Evolutionary conservation across 2,797 vertebrate genomes (phyloP), one percentile per base, ranked within the genome.

Genomic region (Remorina albescens): DNA sequence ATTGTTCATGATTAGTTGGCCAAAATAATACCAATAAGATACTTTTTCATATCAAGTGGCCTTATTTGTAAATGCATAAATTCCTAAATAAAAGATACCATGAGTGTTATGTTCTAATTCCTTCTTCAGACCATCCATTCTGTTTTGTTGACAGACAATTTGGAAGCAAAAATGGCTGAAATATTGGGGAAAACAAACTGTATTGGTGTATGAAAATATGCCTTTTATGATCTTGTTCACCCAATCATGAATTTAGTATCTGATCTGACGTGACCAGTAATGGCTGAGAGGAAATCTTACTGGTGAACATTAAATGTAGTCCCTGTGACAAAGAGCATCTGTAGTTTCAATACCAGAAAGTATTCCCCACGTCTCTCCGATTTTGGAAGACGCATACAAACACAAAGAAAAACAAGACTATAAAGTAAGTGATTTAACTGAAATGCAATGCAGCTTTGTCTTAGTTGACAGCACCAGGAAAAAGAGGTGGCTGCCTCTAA

Each of bases 81-180:
- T 30, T 28, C 9, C 37, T n/a, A 26, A 49, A 58, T 21, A 23
- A 37, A 25, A 37, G 46, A 36, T 32, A 51, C 18, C 61, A 26
- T 37, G 12, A 11, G 37, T 50, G 11, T 53, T 18, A 15, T 32
- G 42, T 16, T n/a, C 9, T 13, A 25, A 4, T 25, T n/a, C 7
- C 23, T 64, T 53, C 30, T 44, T 64, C 63, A 2, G n/a, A 23
- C 10, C 0, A 2, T 50, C 12, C 32, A 26, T 36, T 4, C 50
- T 26, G 47, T 46, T n/a, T 42, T 67, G 13, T 44, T 46, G 28
- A 51, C 62, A 51, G 56, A 13, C 63, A 41, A 56, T 23, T 23
- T 47, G n/a, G 44, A 47, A 8, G 3, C 23, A 76, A 18, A 59
- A 30, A 51, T 5, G 25, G 25, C 10, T 32, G 23, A 15, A n/a